Base-by-base conservation (phyloP, 1,140 invertebrate genomes). In the Zaprionus nigranus region DNA sequence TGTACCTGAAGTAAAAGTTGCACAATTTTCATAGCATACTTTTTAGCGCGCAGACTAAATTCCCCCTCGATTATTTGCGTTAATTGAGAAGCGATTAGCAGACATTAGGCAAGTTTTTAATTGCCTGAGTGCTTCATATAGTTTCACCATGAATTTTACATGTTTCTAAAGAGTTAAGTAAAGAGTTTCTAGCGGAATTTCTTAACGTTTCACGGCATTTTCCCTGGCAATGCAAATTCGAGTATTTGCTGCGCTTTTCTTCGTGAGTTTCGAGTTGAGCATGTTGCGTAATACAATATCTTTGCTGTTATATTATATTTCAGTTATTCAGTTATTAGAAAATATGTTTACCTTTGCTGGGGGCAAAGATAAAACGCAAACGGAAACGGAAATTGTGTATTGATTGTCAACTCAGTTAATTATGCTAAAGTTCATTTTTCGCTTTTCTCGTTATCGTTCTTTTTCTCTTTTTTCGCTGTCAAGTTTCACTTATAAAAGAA, bases 1-100 rank as follows among this genome's bases (percentile, higher is more conserved):
- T 62, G 60, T 20, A 22, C n/a, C n/a, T 11, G n/a, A 4, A 22
- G n/a, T 38, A 20, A 65, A 65, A 57, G 63, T 65, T 65, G 38
- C 53, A 49, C 46, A 66, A 66, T 66, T 56, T 64, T 28, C 36
- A 13, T 57, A 40, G 60, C 60, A 63, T 63, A 36, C 60, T 53
- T 63, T 36, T 63, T 20, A 34, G 60, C 54, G 64, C 64, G 56
- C 56, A 17, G 46, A 38, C 12, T 13, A 66, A 66, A 66, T 58
- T 46, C 28, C 15, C 28, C 9, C 30, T 3, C 56, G 7, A 36
- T 51, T 66, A n/a, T 56, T 46, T 30, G 17, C 40, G 46, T 24
- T 66, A 66, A 66, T 66, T 66, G 64, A 66, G 64, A 66, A 66
- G 43, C 64, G 64, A 66, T 66, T 66, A 66, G 64, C 54, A 38